Conservation (phyloP, 2,888 invertebrate genomes). For the Acleris literana region DNA sequence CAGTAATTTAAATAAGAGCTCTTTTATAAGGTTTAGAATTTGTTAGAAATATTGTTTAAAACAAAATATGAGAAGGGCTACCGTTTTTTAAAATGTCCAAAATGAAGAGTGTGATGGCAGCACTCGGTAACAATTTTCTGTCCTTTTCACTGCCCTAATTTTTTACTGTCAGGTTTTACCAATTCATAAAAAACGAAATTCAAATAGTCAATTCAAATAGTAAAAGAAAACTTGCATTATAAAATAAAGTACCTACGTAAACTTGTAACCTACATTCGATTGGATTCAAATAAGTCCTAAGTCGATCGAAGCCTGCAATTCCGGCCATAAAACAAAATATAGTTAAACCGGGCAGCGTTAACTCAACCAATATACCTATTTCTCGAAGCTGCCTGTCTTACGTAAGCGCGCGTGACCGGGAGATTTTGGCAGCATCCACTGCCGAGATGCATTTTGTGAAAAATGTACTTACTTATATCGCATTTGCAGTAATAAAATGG, state of each 20-base stretch:
- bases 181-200: too few relatives aligned
- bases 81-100: too few relatives aligned
- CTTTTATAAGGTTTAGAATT: too few relatives aligned
- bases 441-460: slow-evolving; percentile 29
- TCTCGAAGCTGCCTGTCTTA: slow-evolving; percentile 69
- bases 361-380: slow-evolving; percentile 74
- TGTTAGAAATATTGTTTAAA: too few relatives aligned
- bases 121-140: too few relatives aligned
- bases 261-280: slow-evolving; percentile 17
- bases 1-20: too few relatives aligned
- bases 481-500: slow-evolving; percentile 12
- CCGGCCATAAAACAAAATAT: slow-evolving; percentile 45
- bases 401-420: slow-evolving; percentile 65
- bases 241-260: background rate
- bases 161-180: too few relatives aligned
- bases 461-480: slow-evolving; percentile 31
- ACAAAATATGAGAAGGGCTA: too few relatives aligned
- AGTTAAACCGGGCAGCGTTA: slow-evolving; percentile 69
- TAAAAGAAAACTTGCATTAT: too few relatives aligned
- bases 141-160: too few relatives aligned
- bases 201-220: too few relatives aligned
- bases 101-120: too few relatives aligned
- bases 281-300: slow-evolving; percentile 37
- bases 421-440: slow-evolving; percentile 31
- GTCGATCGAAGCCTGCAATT: slow-evolving; percentile 40